Percentiles rank a stretch among this genome's conserved stretches.
phyloP scores from a whole-genome alignment of 2,888 invertebrate genomes.

The Epinotia bilunana region DNA sequence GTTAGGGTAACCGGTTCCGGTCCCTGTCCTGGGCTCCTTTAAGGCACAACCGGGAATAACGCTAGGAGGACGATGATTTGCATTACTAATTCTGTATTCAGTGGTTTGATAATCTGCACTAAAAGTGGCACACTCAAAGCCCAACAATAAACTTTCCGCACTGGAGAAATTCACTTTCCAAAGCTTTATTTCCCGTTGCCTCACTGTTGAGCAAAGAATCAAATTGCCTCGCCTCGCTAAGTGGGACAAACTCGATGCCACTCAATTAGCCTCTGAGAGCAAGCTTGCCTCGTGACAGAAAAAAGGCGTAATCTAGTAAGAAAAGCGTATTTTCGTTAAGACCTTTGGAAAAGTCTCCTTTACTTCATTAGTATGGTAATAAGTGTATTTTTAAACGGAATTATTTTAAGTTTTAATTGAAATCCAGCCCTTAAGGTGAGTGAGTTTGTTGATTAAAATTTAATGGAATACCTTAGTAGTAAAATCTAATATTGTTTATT shows the following conservation, averaged over 20 bases:
- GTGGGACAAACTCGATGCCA: slow-evolving; percentile 42
- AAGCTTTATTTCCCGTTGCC: slow-evolving; percentile 14
- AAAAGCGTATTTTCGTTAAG: background rate
- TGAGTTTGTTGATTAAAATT: slow-evolving; percentile 3
- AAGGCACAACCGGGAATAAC: too few relatives aligned
- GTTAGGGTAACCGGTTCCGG: too few relatives aligned
- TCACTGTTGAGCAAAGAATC: slow-evolving; percentile 42
- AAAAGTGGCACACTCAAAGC: background rate
- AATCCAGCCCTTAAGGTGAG: background rate
- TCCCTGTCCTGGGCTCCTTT: too few relatives aligned
- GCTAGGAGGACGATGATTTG: too few relatives aligned
- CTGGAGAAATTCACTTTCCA: slow-evolving; percentile 16
- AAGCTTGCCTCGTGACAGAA: background rate
- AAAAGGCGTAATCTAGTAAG: background rate
- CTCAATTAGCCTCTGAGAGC: slow-evolving; percentile 38
- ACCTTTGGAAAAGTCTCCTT: slow-evolving; percentile 5
- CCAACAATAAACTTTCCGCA: background rate
- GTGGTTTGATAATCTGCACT: background rate
- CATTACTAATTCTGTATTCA: too few relatives aligned
- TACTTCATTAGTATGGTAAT: slow-evolving; percentile 33
- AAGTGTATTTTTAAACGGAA: slow-evolving; percentile 20
- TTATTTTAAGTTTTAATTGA: slow-evolving; percentile 24
- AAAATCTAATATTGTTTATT: background rate
- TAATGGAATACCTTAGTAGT: background rate
- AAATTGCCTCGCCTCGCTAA: slow-evolving; percentile 35